Percentiles rank a stretch among this genome's conserved stretches.
Evolutionary conservation across 1,140 invertebrate species (phyloP).

Genomic region (Polyergus mexicanus): DNA sequence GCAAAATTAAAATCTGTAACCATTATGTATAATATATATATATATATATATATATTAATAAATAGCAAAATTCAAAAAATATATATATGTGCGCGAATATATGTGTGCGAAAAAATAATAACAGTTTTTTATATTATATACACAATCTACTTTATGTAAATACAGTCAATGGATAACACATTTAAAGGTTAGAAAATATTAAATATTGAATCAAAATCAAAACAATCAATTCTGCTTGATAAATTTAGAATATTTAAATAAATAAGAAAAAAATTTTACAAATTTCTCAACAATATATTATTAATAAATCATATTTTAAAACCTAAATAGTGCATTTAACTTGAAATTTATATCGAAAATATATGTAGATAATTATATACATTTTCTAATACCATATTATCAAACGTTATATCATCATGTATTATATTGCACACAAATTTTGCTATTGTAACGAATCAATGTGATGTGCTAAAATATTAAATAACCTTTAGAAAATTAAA

Average conservation of each 20-base stretch:
- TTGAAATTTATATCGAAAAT: not conserved
- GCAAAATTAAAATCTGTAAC: not conserved
- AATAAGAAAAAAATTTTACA: not conserved
- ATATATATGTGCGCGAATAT: not conserved
- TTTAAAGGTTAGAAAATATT: not conserved
- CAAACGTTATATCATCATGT: not conserved
- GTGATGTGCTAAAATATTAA: constrained; percentile 15
- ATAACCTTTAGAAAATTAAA: constrained; percentile 64
- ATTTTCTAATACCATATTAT: not conserved
- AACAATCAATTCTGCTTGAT: not conserved
- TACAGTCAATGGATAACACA: not conserved
- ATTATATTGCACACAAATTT: constrained; percentile 8
- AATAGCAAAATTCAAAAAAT: constrained; percentile 12
- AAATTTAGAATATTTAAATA: not conserved
- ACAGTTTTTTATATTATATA: not conserved
- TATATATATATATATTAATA: not conserved
- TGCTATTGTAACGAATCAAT: not conserved
- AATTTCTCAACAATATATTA: not conserved
- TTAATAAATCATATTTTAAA: not conserved
- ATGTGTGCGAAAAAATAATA: not conserved
- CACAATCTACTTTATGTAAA: constrained; percentile 4
- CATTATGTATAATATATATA: no score
- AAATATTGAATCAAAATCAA: constrained; percentile 7
- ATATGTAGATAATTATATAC: not conserved
- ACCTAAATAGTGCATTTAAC: not conserved